Base-by-base conservation (phyloP, 1,140 invertebrate species). In the Zaprionus africanus region DNA sequence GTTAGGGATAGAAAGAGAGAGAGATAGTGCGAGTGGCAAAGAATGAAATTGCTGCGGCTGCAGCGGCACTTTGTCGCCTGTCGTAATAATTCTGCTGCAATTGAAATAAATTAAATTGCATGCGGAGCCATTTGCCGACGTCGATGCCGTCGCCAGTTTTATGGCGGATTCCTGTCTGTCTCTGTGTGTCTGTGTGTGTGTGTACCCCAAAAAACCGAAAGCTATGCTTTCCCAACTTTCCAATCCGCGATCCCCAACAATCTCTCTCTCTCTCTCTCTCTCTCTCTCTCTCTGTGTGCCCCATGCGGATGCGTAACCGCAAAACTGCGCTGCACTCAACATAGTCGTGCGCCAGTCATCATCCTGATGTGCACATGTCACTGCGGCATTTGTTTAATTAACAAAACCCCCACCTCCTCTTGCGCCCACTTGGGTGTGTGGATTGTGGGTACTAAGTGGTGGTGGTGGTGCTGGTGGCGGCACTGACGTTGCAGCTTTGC, bases 71-170 rank as follows among this genome's bases (percentile, higher is more conserved):
- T 90, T 88, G 81, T 88, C 84, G 61, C 34, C 74, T 28, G 62
- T 53, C 58, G 85, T 90, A 90, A 90, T 90, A 90, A 90, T 90
- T 90, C 70, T 61, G 63, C 68, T 79, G 85, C 85, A 90, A 90
- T 90, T 90, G 85, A 90, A 90, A 90, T 90, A 90, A 90, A 90
- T 90, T 90, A 90, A 90, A 90, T 90, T 90, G 85, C 86, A 90
- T 77, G 72, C 70, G 81, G 76, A 87, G 80, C 84, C 84, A 82
- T 83, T 83, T 79, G 65, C 74, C 70, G 64, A 28, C 31, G 66
- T 5, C 53, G 65, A 41, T 49, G 68, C 24, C 53, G 51, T 56
- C 26, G 69, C 81, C 76, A 70, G 81, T 68, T 83, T 79, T 78
- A 51, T 63, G 62, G 67, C 76, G 64, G 60, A 82, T 76, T 82